These are phyloP conservation scores for Actinernus sp. DNA, from an alignment of 92 coral and sea anemone species.

Conservation along the genomic window DNA sequence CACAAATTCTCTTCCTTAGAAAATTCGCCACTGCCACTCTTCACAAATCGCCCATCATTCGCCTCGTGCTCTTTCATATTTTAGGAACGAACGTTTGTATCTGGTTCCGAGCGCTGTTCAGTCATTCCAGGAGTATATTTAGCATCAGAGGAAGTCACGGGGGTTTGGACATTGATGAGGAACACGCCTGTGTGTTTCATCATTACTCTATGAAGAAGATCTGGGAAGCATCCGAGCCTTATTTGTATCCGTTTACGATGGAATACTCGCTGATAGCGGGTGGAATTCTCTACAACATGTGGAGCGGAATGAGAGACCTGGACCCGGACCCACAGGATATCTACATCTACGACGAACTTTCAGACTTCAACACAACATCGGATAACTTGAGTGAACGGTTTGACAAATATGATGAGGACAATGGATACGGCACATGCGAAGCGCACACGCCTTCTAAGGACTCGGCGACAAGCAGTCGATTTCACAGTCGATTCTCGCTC, in stretches of 20 bases:
- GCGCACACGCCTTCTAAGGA: conserved; percentile 84
- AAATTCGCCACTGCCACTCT: conserved; percentile 97
- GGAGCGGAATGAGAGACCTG: conserved; percentile 96
- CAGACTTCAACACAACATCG: conserved; percentile 94
- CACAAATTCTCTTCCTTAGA: conserved; percentile 89
- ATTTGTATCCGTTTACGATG: conserved; percentile 94
- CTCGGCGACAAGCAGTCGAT: conserved; percentile 75
- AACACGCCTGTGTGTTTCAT: conserved; percentile 67
- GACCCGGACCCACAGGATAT: conserved; percentile 99
- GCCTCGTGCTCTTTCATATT: conserved; percentile 94
- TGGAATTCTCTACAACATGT: conserved; percentile 93
- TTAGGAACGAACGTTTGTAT: conserved; percentile 94
- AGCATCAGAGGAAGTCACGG: conserved; percentile 54
- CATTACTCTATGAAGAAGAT: conserved; percentile 93
- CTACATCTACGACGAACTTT: conserved; percentile 95
- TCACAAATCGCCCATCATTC: conserved; percentile 91
- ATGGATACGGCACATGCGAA: conserved; percentile 90
- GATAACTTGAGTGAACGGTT: conserved; percentile 85
- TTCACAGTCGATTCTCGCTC: conserved; percentile 78
- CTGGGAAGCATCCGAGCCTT: conserved; percentile 93
- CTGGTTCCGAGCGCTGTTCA: conserved; percentile 94
- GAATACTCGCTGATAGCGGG: conserved; percentile 95
- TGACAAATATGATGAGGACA: conserved; percentile 84
- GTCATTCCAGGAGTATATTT: conserved; percentile 79
- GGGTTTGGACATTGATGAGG: conserved; percentile 57